phyloP scores from a whole-genome alignment of 2,113 vertebrate genomes.

The Sceloporus undulatus region DNA sequence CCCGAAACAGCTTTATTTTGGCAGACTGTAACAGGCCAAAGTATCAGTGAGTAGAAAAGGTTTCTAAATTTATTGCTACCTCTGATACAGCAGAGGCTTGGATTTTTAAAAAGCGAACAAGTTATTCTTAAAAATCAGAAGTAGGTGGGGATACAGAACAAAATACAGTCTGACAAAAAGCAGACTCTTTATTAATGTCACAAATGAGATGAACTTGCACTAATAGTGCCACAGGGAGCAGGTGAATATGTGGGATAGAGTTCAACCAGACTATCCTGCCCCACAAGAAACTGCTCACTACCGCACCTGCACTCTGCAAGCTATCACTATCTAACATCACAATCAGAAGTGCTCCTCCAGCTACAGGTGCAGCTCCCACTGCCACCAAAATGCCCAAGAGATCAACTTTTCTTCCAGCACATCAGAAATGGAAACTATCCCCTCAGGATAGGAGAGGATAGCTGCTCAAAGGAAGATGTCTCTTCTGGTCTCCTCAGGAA shows the following conservation, averaged over 20 bases:
- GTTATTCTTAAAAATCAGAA: not conserved
- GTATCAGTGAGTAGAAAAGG: not conserved
- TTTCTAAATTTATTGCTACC: not conserved
- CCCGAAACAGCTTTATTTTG: too few relatives aligned
- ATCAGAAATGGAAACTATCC: not conserved
- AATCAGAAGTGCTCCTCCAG: not conserved
- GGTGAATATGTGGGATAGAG: not conserved
- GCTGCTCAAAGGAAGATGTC: conserved; percentile 6
- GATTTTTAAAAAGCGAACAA: not conserved
- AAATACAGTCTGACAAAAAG: not conserved
- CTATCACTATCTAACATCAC: not conserved
- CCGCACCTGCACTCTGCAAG: too few relatives aligned
- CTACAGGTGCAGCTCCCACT: not conserved
- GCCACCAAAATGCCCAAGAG: not conserved
- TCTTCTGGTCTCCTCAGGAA: conserved; percentile 64
- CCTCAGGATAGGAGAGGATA: not conserved
- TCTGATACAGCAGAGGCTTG: not conserved
- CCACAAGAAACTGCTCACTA: not conserved
- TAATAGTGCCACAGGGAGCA: not conserved
- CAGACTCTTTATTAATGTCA: conserved; percentile 18
- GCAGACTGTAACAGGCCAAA: not conserved
- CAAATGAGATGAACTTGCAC: not conserved
- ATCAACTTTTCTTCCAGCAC: conserved; percentile 17
- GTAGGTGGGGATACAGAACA: too few relatives aligned
- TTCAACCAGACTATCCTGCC: not conserved